Conservation (phyloP, 1,140 invertebrate genomes). For the Drosophila seguyi region DNA sequence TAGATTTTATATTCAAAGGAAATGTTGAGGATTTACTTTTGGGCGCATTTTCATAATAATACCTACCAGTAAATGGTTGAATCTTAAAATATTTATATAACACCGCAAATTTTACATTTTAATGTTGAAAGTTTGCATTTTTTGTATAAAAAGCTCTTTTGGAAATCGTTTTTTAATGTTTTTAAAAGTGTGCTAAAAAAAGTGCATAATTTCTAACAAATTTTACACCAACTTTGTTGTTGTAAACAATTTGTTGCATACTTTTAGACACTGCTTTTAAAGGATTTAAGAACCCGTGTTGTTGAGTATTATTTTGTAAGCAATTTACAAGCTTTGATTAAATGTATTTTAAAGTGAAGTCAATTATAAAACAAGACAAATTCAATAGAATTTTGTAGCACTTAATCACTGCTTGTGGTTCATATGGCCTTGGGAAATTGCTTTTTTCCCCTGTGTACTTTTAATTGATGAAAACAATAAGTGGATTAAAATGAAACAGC, state of each 20-base stretch:
- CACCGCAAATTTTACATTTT: background rate
- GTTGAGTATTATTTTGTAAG: background rate
- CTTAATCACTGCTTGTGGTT: background rate
- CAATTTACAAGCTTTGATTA: background rate
- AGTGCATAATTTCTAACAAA: too few relatives aligned
- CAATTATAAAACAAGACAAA: background rate
- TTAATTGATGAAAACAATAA: slow-evolving; percentile 24
- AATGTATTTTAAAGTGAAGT: too few relatives aligned
- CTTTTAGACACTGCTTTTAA: background rate
- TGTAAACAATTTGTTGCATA: background rate
- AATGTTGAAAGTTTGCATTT: background rate
- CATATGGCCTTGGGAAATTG: background rate
- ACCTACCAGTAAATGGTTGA: too few relatives aligned
- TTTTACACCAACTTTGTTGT: background rate
- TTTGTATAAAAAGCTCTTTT: too few relatives aligned
- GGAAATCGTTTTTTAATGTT: background rate
- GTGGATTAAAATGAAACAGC: slow-evolving; percentile 53
- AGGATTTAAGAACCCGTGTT: background rate
- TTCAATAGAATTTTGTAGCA: background rate
- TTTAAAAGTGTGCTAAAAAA: background rate
- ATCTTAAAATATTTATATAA: slow-evolving; percentile 5
- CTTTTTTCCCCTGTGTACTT: slow-evolving; percentile 11
- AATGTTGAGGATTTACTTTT: too few relatives aligned
- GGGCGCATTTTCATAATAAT: too few relatives aligned
- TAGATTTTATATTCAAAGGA: fast-evolving